Evolutionary conservation across 2,797 vertebrate species (phyloP), one percentile per base, ranked within the genome.

Genomic region (Pipistrellus pipistrellus): DNA sequence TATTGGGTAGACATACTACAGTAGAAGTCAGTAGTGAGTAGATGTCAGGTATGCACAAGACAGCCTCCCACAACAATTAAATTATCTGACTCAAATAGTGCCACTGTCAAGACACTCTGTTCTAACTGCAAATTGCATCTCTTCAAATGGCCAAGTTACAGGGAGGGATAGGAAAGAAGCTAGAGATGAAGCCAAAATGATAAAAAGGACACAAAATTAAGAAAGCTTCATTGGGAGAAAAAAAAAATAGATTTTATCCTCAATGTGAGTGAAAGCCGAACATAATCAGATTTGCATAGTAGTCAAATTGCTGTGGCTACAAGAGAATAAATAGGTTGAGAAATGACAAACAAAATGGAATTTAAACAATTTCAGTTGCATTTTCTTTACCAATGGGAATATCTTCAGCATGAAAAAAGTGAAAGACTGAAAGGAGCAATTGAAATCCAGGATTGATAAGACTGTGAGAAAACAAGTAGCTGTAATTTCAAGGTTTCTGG

Each of bases 361-460:
- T 85, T 78, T 91, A 48, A 78, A 85, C 73, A 78, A 68, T 71
- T 82, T 78, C 51, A 66, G 27, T 90, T 85, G 46, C 73, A 18
- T 76, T 93, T 88, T 75, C 73, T 92, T 90, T 69, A 96, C 91
- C 85, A 80, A 46, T 25, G 38, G 11, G 11, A 92, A 35, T 86
- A 89, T 80, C 75, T 93, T 92, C 71, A 73, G 68, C 92, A 66
- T 55, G 48, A 76, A 41, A 78, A 18, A 76, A 59, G 75, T 30
- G 55, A 12, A 89, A 78, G 48, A 35, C 48, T 87, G 35, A 21
- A 44, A 57, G 68, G 12, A 88, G 59, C 85, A 90, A 88, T 4
- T 71, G 75, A 77, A 90, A 73, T 32, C 53, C 59, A 83, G 85
- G 46, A 90, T 8, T 27, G 32, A n/a, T 64, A 92, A 83, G 77